phyloP scores from a whole-genome alignment of 2,888 invertebrate genomes.

The Mythimna vitellina region DNA sequence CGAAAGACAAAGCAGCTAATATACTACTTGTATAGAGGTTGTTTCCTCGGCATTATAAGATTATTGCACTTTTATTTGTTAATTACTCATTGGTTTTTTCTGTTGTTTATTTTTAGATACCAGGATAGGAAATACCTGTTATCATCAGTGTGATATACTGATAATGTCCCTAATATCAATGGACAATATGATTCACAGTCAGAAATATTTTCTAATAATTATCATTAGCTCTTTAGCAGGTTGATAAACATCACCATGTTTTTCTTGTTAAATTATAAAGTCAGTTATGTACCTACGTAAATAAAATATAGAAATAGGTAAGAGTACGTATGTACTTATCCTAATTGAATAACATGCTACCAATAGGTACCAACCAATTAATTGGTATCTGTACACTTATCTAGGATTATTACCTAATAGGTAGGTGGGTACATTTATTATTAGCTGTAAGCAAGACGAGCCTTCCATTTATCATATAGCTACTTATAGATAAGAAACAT shows the following conservation, averaged over 20 bases:
- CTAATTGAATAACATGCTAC: neutral
- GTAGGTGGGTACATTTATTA: neutral
- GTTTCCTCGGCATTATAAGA: constrained; percentile 13
- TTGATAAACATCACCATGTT: neutral
- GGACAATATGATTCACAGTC: constrained; percentile 17
- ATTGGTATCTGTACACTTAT: neutral
- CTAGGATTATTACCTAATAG: constrained; percentile 7
- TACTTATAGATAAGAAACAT: neutral
- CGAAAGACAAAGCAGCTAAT: constrained; percentile 14
- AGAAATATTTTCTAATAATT: neutral
- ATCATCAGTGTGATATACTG: neutral
- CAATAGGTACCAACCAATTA: constrained; percentile 5
- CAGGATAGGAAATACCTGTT: neutral
- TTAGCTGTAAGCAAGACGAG: constrained; percentile 7
- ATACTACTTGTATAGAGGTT: constrained; percentile 11
- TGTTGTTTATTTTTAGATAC: constrained; percentile 27
- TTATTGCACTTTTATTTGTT: constrained; percentile 10
- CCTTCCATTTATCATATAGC: neutral
- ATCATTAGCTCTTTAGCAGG: neutral
- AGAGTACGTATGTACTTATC: too few relatives aligned
- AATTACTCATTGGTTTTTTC: constrained; percentile 18
- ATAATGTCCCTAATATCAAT: constrained; percentile 5
- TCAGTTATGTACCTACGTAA: neutral
- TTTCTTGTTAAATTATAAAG: neutral
- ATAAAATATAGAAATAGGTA: constrained; percentile 8